Evolutionary conservation across 2,797 vertebrate species (phyloP).

Genomic region (Amphiprion clarkii): DNA sequence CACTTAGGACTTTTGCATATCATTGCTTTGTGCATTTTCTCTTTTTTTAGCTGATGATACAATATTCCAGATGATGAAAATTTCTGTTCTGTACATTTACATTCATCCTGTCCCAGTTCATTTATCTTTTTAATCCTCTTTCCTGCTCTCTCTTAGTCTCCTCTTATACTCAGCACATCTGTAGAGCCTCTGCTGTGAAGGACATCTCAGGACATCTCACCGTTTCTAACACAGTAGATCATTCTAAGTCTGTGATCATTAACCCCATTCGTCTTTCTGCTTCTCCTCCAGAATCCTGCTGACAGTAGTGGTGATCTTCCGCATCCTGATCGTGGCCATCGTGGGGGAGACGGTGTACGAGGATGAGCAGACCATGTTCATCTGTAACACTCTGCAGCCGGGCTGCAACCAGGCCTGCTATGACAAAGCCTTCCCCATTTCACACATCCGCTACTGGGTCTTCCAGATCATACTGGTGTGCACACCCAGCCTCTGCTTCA

Average conservation of each 20-base stretch:
- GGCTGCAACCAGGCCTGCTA: conserved; percentile 96
- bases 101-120: too few relatives aligned
- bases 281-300: conserved; percentile 88
- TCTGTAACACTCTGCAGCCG: conserved; percentile 94
- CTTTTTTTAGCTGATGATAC: too few relatives aligned
- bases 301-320: conserved; percentile 95
- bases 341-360: conserved; percentile 94
- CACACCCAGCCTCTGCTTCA: conserved; percentile 92
- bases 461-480: conserved; percentile 93
- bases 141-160: not conserved
- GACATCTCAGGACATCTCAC: conserved; percentile 48
- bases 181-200: conserved; percentile 3
- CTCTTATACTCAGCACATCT: conserved; percentile 3
- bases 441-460: conserved; percentile 94
- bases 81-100: not conserved
- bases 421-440: conserved; percentile 93
- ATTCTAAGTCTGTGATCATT: conserved; percentile 13
- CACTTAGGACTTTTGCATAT: too few relatives aligned
- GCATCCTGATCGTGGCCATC: conserved; percentile 93
- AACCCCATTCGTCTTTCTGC: conserved; percentile 37
- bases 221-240: conserved; percentile 1
- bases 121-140: not conserved
- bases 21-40: too few relatives aligned
- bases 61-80: too few relatives aligned
- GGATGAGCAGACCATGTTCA: conserved; percentile 94